Evolutionary conservation across 2,888 invertebrate genomes (phyloP).

Genomic region (Andrena trimmerana): DNA sequence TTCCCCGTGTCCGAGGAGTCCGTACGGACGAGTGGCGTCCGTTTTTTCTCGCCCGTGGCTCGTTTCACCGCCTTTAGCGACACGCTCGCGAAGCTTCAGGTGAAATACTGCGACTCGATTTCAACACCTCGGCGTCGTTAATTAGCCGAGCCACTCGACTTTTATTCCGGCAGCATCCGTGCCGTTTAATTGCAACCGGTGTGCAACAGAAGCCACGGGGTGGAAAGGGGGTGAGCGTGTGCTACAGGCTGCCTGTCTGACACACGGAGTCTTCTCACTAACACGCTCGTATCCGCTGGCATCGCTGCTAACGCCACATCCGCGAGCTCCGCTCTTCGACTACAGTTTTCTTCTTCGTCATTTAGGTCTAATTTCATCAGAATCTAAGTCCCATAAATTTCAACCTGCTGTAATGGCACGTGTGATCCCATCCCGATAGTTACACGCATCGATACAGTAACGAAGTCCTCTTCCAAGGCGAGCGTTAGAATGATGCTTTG

Average conservation of each 20-base stretch:
- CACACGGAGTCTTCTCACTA: conserved; percentile 60
- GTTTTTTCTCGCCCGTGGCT: conserved; percentile 44
- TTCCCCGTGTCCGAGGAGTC: conserved; percentile 78
- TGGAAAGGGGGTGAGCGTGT: conserved; percentile 35
- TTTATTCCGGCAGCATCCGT: conserved; percentile 69
- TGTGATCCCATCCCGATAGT: too few species aligned
- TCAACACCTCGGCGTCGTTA: conserved; percentile 81
- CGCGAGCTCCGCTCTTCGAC: conserved; percentile 24
- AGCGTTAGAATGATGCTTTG: neutral
- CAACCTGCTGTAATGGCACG: too few species aligned
- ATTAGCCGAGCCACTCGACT: conserved; percentile 77
- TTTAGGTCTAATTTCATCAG: neutral
- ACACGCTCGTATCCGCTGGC: conserved; percentile 66
- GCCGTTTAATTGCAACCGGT: conserved; percentile 70
- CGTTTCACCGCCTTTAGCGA: conserved; percentile 36
- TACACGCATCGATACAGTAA: too few species aligned
- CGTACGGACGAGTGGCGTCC: conserved; percentile 60
- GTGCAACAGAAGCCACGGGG: conserved; percentile 9
- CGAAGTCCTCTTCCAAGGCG: too few species aligned
- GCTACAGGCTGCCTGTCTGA: conserved; percentile 70
- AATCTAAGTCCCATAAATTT: too few species aligned
- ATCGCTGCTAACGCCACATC: conserved; percentile 58
- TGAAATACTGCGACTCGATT: conserved; percentile 83
- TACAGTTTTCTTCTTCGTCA: conserved; percentile 39
- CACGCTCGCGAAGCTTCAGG: conserved; percentile 58